These are phyloP conservation scores for Callospermophilus lateralis DNA, from an alignment of 2,113 vertebrate genomes.

Conservation along the genomic window DNA sequence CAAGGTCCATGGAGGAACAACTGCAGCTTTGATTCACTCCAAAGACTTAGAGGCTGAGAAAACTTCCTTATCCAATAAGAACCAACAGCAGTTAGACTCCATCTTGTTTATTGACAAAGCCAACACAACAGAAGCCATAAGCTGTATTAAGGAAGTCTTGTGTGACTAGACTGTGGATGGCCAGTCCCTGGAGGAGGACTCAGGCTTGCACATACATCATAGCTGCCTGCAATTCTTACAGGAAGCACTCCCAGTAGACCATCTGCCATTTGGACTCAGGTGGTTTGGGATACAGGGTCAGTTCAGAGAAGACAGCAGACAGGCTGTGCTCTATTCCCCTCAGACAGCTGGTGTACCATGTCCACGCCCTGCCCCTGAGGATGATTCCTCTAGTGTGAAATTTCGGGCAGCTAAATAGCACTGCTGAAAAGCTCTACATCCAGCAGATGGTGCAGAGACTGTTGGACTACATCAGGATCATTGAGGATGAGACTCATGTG, in stretches of 20 bases:
- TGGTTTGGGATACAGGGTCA: slow-evolving; percentile 95
- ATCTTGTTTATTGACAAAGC: slow-evolving; percentile 98
- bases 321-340: slow-evolving; percentile 94
- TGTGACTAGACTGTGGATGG: slow-evolving; percentile 94
- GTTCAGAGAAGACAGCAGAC: slow-evolving; percentile 92
- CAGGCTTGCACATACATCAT: slow-evolving; percentile 91
- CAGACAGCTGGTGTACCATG: slow-evolving; percentile 96
- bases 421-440: slow-evolving; percentile 92
- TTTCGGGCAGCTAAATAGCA: slow-evolving; percentile 94
- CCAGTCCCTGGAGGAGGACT: slow-evolving; percentile 81
- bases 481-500: rapidly evolving
- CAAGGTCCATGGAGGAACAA: slow-evolving; percentile 98
- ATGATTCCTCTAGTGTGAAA: slow-evolving; percentile 98
- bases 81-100: slow-evolving; percentile 89
- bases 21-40: slow-evolving; percentile 90
- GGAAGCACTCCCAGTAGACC: slow-evolving; percentile 94
- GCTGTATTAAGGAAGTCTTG: slow-evolving; percentile 96
- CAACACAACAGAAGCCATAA: slow-evolving; percentile 96
- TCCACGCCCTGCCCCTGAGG: slow-evolving; percentile 96
- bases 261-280: slow-evolving; percentile 94
- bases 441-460: slow-evolving; percentile 96
- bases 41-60: slow-evolving; percentile 91
- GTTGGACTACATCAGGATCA: slow-evolving; percentile 49
- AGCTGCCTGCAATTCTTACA: slow-evolving; percentile 97
- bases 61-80: slow-evolving; percentile 88